Evolutionary conservation across 1,140 invertebrate species (phyloP).

Genomic region (Oedothorax gibbosus): DNA sequence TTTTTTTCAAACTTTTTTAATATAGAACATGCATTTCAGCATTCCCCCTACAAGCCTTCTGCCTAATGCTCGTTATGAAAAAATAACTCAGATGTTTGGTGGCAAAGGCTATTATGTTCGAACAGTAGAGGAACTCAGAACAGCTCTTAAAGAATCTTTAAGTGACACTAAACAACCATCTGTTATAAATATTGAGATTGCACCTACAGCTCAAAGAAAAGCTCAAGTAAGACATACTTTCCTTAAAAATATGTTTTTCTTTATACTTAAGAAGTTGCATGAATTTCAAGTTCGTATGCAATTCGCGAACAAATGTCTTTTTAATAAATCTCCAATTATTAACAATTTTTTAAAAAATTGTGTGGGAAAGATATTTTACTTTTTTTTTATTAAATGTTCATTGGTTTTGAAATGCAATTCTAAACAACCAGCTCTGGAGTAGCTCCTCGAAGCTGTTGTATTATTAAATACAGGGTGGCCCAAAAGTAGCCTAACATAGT

Average conservation of each 20-base stretch:
- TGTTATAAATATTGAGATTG: constrained; percentile 92
- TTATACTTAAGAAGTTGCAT: neutral
- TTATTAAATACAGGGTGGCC: too few species aligned
- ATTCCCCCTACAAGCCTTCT: constrained; percentile 84
- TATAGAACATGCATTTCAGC: constrained; percentile 70
- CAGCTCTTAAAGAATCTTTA: constrained; percentile 77
- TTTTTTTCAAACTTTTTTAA: neutral
- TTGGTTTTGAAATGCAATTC: too few species aligned
- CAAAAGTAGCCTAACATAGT: too few species aligned
- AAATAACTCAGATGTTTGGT: constrained; percentile 86
- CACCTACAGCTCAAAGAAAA: constrained; percentile 88
- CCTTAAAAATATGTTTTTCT: neutral
- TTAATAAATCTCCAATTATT: too few species aligned
- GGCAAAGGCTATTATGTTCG: constrained; percentile 84
- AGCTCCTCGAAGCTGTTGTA: too few species aligned
- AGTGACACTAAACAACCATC: constrained; percentile 78
- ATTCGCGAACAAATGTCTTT: too few species aligned
- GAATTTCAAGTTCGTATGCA: too few species aligned
- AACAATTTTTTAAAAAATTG: too few species aligned
- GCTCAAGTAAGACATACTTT: constrained; percentile 74
- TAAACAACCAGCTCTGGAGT: too few species aligned
- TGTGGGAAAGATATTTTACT: too few species aligned
- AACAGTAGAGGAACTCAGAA: constrained; percentile 79
- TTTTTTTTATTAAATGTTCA: too few species aligned
- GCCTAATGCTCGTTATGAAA: constrained; percentile 86